Percentiles rank a stretch among this genome's conserved stretches.
Conservation (phyloP, 1,140 invertebrate genomes). For the Drosophila repleta region DNA sequence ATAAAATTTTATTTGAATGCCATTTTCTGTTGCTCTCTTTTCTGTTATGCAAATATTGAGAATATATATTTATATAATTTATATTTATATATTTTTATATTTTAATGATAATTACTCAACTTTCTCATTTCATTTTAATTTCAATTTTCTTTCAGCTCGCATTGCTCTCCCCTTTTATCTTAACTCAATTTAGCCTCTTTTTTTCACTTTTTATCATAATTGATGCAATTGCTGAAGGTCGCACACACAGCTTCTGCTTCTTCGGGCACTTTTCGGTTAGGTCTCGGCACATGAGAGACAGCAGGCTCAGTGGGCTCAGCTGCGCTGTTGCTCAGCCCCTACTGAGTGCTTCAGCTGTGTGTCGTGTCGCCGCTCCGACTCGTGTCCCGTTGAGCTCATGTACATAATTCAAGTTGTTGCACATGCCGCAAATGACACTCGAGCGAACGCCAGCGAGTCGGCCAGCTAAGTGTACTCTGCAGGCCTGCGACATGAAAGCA, state of each 20-base stretch:
- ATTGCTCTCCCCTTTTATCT: neutral
- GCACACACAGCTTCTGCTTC: conserved; percentile 45
- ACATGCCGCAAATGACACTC: conserved; percentile 77
- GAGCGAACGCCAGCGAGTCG: conserved; percentile 13
- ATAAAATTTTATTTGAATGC: too few relatives aligned
- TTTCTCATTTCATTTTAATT: neutral
- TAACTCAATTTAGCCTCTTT: neutral
- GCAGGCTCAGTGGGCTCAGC: neutral
- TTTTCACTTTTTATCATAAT: conserved; percentile 26
- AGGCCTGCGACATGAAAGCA: conserved; percentile 69
- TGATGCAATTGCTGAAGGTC: conserved; percentile 58
- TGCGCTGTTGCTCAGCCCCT: conserved; percentile 5
- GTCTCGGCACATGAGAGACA: neutral
- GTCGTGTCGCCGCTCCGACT: conserved; percentile 9
- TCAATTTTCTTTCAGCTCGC: neutral
- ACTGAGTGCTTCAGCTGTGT: conserved; percentile 2
- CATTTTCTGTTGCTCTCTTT: too few relatives aligned
- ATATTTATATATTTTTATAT: too few relatives aligned
- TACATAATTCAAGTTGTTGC: conserved; percentile 81
- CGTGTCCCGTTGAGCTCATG: conserved; percentile 48
- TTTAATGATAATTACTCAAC: neutral
- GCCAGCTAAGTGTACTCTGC: conserved; percentile 9
- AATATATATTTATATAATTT: too few relatives aligned
- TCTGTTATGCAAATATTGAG: too few relatives aligned
- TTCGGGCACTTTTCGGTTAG: conserved; percentile 18